Base-by-base conservation (phyloP, 2,797 vertebrate species). In the Muraenolepis orangiensis region DNA sequence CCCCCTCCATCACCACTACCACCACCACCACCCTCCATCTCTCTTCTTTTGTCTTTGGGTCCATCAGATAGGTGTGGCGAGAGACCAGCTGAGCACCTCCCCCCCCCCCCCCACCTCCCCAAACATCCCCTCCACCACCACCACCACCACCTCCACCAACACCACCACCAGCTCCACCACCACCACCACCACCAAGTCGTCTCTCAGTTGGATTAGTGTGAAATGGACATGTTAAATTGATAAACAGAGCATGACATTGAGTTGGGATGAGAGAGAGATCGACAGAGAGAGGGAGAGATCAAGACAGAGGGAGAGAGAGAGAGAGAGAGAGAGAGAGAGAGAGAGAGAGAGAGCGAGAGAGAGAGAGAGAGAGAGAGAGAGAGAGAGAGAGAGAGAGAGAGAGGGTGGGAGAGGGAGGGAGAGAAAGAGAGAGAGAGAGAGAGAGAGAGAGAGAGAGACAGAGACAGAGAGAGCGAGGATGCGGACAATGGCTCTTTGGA, bases 211-310 rank as follows among this genome's bases (percentile, higher is more conserved):
- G 90, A 90, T 91, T 91, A 91, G 92, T 92, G 90, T 91, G 91
- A 92, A 94, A 93, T 92, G 91, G 88, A 91, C 88, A 93, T 87
- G 87, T 89, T 85, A 89, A 93, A 91, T 90, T 92, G 92, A 89
- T 89, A 92, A 91, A 93, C 90, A 92, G 92, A 93, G 91, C 91
- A 92, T 93, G 93, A 92, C 91, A 87, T 92, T 89, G 91, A 90
- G 85, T 88, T 72, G 78, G 89, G 87, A 93, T 92, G 92, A 92
- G 86, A 86, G 85, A 73, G 81, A 86, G 90, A 80, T 84, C 80
- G 82, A 31, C n/a, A n/a, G n/a, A n/a, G n/a, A n/a, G n/a, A n/a
- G n/a, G n/a, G n/a, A n/a, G n/a, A n/a, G n/a, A n/a, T n/a, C n/a
- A n/a, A n/a, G n/a, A n/a, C n/a, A n/a, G n/a, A 57, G 18, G 23